Evolutionary conservation across 2,888 invertebrate species (phyloP).

Genomic region (Hartigia nigra): DNA sequence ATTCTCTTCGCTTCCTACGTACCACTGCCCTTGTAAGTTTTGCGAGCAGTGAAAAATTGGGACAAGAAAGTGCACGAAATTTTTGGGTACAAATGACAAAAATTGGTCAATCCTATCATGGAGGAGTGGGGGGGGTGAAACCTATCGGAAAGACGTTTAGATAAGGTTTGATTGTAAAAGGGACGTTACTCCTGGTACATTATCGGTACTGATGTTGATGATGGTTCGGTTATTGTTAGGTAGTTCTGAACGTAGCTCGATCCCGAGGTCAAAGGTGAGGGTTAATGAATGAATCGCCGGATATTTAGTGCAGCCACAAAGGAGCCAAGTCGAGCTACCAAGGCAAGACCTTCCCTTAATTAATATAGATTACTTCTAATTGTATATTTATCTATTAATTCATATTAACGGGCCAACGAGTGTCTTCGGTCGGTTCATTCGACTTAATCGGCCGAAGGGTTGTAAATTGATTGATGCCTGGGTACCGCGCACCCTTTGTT

Average conservation of each 20-base stretch:
- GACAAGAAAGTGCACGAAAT: neutral
- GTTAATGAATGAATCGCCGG: slow-evolving; percentile 66
- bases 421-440: slow-evolving; percentile 55
- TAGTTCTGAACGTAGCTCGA: slow-evolving; percentile 40
- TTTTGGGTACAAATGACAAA: neutral
- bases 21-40: neutral
- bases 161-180: slow-evolving; percentile 13
- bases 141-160: slow-evolving; percentile 30
- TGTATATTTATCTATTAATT: slow-evolving; percentile 66
- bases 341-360: slow-evolving; percentile 56
- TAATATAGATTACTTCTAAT: slow-evolving; percentile 66
- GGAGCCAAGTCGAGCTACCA: slow-evolving; percentile 53
- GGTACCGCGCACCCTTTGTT: slow-evolving; percentile 13
- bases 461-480: slow-evolving; percentile 61
- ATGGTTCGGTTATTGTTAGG: slow-evolving; percentile 52
- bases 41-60: neutral
- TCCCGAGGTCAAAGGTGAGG: slow-evolving; percentile 60
- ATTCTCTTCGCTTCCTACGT: neutral
- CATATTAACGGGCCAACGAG: slow-evolving; percentile 54
- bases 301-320: slow-evolving; percentile 61
- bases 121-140: no score
- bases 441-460: slow-evolving; percentile 61
- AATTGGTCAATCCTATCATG: neutral
- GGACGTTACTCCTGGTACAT: slow-evolving; percentile 21
- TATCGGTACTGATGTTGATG: slow-evolving; percentile 34